A percentile compares a stretch with the other conserved stretches of the same genome.
Conservation (phyloP, 2,113 vertebrate species). For the Corythoichthys intestinalis region DNA sequence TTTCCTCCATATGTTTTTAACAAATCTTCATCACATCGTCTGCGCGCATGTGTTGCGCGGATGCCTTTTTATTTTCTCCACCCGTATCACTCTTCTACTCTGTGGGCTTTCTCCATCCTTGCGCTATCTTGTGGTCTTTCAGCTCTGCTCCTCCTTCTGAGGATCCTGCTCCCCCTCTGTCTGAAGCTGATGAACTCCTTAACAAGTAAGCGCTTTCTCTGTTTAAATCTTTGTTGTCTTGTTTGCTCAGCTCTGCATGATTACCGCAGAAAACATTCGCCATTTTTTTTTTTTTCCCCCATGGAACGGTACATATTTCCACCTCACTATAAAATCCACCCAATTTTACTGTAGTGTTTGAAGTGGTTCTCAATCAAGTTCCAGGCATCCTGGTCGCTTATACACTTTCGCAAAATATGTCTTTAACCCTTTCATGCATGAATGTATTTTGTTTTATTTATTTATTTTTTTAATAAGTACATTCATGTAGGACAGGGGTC, state of each 20-base stretch:
- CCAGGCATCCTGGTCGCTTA: no score
- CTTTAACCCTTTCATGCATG: no score
- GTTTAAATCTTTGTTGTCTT: slow-evolving; percentile 10
- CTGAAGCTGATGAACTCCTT: slow-evolving; percentile 88
- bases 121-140: slow-evolving; percentile 53
- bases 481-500: no score
- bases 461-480: no score
- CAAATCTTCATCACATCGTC: slow-evolving; percentile 9
- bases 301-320: no score
- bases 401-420: no score
- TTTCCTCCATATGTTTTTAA: slow-evolving; percentile 15
- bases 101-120: slow-evolving; percentile 32
- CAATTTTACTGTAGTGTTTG: no score
- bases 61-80: slow-evolving; percentile 1
- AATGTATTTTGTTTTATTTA: no score
- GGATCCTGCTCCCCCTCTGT: slow-evolving; percentile 83
- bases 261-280: neutral
- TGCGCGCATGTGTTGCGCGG: slow-evolving; percentile 8
- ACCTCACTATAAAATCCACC: no score
- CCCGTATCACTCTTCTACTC: slow-evolving; percentile 8
- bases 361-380: no score
- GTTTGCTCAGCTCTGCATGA: slow-evolving; percentile 4
- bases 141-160: slow-evolving; percentile 78
- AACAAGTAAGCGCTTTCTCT: slow-evolving; percentile 82
- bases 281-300: no score